A percentile compares a stretch with the other conserved stretches of the same genome.
Conservation (phyloP, 2,797 vertebrate genomes). For the Sebastolobus alascanus region DNA sequence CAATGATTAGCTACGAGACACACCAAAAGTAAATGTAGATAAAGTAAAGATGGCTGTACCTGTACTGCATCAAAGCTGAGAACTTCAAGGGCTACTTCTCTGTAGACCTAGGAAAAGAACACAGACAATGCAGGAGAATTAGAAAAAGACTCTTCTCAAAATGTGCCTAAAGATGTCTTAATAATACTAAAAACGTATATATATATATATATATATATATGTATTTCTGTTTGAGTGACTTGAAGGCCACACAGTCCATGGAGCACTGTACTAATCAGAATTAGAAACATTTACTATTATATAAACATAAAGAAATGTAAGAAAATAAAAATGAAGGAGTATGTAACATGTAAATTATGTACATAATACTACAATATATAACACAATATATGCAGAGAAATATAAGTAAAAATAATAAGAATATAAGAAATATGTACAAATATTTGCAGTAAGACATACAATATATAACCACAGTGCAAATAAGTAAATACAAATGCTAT, state of each 20-base stretch:
- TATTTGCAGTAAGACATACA: no score
- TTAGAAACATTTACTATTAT: no score
- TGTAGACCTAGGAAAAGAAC: constrained; percentile 75
- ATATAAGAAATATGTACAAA: no score
- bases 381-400: no score
- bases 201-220: neutral
- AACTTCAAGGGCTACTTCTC: constrained; percentile 75
- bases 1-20: constrained; percentile 5
- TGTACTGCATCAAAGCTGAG: constrained; percentile 89
- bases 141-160: neutral
- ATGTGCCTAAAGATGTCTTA: neutral
- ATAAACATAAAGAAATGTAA: no score
- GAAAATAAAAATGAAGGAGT: no score
- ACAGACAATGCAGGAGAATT: constrained; percentile 32
- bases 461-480: neutral
- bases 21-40: constrained; percentile 38
- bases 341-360: no score
- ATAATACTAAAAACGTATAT: neutral
- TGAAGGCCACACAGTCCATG: neutral
- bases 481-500: neutral
- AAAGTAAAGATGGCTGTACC: constrained; percentile 71
- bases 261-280: neutral
- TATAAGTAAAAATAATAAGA: no score
- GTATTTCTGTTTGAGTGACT: neutral
- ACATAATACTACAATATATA: no score